Evolutionary conservation across 2,797 vertebrate genomes (phyloP).

Genomic region (Novumbra hubbsi): DNA sequence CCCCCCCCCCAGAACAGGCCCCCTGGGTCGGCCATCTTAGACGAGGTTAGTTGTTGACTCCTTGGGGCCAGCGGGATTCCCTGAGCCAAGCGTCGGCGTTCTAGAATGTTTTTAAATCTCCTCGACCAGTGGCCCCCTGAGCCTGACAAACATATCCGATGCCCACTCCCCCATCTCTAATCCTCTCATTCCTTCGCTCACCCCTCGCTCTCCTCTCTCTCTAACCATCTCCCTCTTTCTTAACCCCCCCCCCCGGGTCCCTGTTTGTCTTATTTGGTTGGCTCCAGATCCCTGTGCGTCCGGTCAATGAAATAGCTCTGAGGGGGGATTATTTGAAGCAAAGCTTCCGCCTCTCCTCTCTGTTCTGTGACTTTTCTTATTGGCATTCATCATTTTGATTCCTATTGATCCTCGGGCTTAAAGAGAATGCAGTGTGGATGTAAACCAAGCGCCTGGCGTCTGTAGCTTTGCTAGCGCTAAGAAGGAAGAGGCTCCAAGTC

Average conservation of each 20-base stretch:
- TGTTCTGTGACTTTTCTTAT: conserved; percentile 30
- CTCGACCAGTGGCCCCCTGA: conserved; percentile 36
- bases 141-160: conserved; percentile 18
- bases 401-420: conserved; percentile 52
- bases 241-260: conserved; percentile 7
- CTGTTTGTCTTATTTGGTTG: conserved; percentile 37
- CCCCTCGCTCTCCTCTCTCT: neutral
- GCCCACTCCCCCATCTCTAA: conserved; percentile 15
- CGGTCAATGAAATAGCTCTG: conserved; percentile 51
- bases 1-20: neutral
- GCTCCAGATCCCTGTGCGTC: conserved; percentile 37
- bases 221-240: neutral
- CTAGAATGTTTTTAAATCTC: conserved; percentile 42
- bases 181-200: conserved; percentile 26
- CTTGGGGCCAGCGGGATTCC: conserved; percentile 3
- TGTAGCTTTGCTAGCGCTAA: neutral
- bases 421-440: conserved; percentile 21
- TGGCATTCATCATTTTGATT: conserved; percentile 56
- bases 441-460: conserved; percentile 24
- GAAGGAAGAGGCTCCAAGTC: neutral
- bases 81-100: conserved; percentile 17
- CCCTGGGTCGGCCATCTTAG: conserved; percentile 1
- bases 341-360: conserved; percentile 30
- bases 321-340: conserved; percentile 58
- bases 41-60: neutral